These are phyloP conservation scores for Acleris holmiana DNA, from an alignment of 2,888 invertebrate genomes.

Conservation along the genomic window DNA sequence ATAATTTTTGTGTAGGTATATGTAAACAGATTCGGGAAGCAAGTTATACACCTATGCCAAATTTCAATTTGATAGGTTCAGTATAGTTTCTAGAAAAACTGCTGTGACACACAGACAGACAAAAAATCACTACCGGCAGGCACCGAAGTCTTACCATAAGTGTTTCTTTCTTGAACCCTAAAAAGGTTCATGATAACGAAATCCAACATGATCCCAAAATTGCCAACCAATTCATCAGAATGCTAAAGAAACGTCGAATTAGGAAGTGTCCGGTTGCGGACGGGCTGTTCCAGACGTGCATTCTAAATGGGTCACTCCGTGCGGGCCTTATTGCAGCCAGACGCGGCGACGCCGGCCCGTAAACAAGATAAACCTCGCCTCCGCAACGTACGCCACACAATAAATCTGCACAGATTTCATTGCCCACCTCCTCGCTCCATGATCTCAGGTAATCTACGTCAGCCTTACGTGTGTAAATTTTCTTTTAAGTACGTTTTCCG, in stretches of 20 bases:
- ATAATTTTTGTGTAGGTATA: too few relatives aligned
- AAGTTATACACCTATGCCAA: too few relatives aligned
- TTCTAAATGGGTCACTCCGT: constrained; percentile 35
- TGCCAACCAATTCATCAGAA: constrained; percentile 11
- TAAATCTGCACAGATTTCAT: constrained; percentile 69
- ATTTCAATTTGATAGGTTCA: too few relatives aligned
- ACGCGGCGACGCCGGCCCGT: constrained; percentile 58
- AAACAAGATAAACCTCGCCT: constrained; percentile 68
- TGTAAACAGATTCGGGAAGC: too few relatives aligned
- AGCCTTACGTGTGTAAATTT: constrained; percentile 46
- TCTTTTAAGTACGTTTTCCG: constrained; percentile 45
- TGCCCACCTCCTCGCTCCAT: constrained; percentile 56
- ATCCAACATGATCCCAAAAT: too few relatives aligned
- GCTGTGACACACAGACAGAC: too few relatives aligned
- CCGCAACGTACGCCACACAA: constrained; percentile 57
- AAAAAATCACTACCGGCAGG: too few relatives aligned
- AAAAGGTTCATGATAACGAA: too few relatives aligned
- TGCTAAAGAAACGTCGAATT: constrained; percentile 18
- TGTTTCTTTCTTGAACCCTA: too few relatives aligned
- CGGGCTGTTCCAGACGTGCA: constrained; percentile 23
- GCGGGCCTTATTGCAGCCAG: constrained; percentile 50
- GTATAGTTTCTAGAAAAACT: too few relatives aligned
- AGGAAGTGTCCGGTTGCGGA: constrained; percentile 29
- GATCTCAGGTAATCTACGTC: constrained; percentile 55
- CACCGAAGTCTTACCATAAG: too few relatives aligned